These are phyloP conservation scores for Oikopleura albicans DNA, from an alignment of 23 tunicate species.

Conservation along the genomic window DNA sequence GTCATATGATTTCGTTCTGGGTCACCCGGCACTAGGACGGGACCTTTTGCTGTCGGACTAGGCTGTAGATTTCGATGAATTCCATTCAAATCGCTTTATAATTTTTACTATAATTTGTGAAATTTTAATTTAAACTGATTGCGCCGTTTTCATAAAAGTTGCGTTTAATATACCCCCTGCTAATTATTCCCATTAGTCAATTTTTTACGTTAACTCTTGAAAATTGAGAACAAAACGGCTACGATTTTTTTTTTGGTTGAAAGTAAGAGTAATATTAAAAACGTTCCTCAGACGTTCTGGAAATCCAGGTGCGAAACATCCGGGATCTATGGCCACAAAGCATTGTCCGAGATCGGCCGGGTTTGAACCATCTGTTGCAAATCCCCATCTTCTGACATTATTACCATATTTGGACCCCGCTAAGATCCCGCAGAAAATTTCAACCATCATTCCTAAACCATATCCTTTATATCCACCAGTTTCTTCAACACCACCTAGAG, in stretches of 20 bases:
- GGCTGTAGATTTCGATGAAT: constrained; percentile 37
- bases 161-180: no score
- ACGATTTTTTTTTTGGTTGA: no score
- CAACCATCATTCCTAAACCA: constrained; percentile 93
- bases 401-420: constrained; percentile 43
- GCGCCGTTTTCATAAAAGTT: no score
- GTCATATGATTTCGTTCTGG: constrained; percentile 50
- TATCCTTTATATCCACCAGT: constrained; percentile 90
- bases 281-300: no score
- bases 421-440: constrained; percentile 51
- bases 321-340: constrained; percentile 43
- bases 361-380: constrained; percentile 21
- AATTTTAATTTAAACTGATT: no score
- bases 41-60: constrained; percentile 29
- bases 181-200: no score
- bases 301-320: no score
- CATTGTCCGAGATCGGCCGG: constrained; percentile 50
- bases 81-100: constrained; percentile 47
- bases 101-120: no score
- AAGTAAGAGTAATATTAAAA: no score
- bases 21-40: constrained; percentile 81
- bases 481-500: constrained; percentile 77
- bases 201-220: no score
- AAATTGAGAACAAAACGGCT: no score
- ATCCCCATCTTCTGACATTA: constrained; percentile 71